Percentiles rank a stretch among this genome's conserved stretches.
phyloP scores from a whole-genome alignment of 2,888 invertebrate species.

The Macaria liturata region DNA sequence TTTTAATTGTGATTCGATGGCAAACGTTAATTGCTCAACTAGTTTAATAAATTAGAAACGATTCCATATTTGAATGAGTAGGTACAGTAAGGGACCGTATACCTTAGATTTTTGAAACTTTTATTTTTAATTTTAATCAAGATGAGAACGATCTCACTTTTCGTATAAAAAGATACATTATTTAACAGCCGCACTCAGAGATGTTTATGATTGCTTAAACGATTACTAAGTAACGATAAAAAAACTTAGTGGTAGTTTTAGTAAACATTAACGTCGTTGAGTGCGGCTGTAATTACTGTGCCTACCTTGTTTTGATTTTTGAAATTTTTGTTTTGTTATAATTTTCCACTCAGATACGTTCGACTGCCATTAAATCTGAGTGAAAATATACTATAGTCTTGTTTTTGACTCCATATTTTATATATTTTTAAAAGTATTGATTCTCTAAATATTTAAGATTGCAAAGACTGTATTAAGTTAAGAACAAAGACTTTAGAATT shows the following conservation, averaged over 20 bases:
- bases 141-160: constrained; percentile 12
- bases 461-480: constrained; percentile 19
- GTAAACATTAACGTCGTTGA: constrained; percentile 12
- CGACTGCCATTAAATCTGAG: constrained; percentile 17
- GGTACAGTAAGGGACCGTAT: too few relatives aligned
- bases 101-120: background rate
- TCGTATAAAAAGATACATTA: constrained; percentile 10
- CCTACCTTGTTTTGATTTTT: constrained; percentile 17
- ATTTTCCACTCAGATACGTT: constrained; percentile 18
- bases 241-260: constrained; percentile 13
- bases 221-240: background rate
- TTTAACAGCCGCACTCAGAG: constrained; percentile 12
- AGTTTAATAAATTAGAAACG: too few relatives aligned
- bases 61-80: too few relatives aligned
- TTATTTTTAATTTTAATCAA: constrained; percentile 10
- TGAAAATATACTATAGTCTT: constrained; percentile 17
- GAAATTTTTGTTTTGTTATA: constrained; percentile 16
- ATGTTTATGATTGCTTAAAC: background rate
- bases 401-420: constrained; percentile 17
- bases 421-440: too few relatives aligned
- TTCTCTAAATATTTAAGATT: background rate
- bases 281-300: constrained; percentile 16
- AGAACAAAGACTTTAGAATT: background rate
- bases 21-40: too few relatives aligned
- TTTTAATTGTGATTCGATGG: too few relatives aligned